Evolutionary conservation across 2,888 invertebrate genomes (phyloP).

Genomic region (Dione vanillae): DNA sequence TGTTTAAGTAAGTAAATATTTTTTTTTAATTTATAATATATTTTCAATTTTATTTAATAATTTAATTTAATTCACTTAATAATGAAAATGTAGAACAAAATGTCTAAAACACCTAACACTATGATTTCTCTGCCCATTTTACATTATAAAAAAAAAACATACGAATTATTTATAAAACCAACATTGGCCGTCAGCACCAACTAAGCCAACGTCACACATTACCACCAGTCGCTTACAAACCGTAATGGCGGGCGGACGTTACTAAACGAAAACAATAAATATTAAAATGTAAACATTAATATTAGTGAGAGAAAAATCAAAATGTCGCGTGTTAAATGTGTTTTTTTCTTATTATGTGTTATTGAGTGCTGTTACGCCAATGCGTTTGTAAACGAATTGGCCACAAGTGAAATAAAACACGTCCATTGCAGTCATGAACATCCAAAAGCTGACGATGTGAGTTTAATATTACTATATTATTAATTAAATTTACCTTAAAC

Average conservation of each 20-base stretch:
- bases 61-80: no score
- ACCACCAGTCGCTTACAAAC: background rate
- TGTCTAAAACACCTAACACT: no score
- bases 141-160: no score
- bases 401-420: slow-evolving; percentile 59
- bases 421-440: slow-evolving; percentile 86
- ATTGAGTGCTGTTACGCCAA: slow-evolving; percentile 51
- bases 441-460: slow-evolving; percentile 88
- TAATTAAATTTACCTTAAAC: background rate
- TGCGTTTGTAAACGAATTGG: slow-evolving; percentile 56
- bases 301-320: slow-evolving; percentile 51
- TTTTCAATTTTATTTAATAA: no score
- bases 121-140: no score
- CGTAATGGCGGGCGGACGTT: slow-evolving; percentile 27
- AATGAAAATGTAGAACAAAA: no score
- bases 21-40: no score
- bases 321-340: slow-evolving; percentile 56
- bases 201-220: background rate
- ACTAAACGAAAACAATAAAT: slow-evolving; percentile 13
- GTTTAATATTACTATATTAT: slow-evolving; percentile 49
- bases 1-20: no score
- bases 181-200: slow-evolving; percentile 3
- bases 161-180: background rate
- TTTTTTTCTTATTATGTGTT: slow-evolving; percentile 55
- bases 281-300: slow-evolving; percentile 73